Evolutionary conservation across 2,797 vertebrate genomes (phyloP).

Genomic region (Anguilla anguilla): DNA sequence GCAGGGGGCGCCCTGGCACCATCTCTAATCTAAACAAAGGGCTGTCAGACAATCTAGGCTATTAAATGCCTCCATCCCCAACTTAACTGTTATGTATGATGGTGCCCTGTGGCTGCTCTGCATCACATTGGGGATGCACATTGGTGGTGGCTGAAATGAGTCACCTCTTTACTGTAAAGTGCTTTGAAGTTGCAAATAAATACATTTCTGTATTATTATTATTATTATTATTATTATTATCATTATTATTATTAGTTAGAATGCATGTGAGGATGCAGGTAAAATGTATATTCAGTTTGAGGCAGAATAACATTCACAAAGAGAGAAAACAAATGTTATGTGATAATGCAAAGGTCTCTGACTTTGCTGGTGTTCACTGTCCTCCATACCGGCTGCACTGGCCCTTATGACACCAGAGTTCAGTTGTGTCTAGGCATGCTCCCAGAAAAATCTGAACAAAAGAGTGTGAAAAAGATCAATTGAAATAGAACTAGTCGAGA

Average conservation of each 20-base stretch:
- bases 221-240: not conserved
- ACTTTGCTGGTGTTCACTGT: not conserved
- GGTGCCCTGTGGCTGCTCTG: not conserved
- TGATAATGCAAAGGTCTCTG: not conserved
- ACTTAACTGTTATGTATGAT: not conserved
- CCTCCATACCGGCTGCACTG: not conserved
- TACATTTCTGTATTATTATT: not conserved
- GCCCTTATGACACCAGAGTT: not conserved
- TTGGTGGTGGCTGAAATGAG: not conserved
- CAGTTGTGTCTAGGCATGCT: not conserved
- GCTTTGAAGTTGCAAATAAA: not conserved
- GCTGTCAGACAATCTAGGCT: not conserved
- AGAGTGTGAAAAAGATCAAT: not conserved
- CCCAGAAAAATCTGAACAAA: not conserved
- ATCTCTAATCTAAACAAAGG: not conserved
- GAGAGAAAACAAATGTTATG: not conserved
- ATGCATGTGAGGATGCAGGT: not conserved
- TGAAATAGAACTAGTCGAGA: slow-evolving; percentile 3
- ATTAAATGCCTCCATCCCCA: not conserved
- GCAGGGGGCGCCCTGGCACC: not conserved
- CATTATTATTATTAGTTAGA: not conserved
- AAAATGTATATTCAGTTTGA: not conserved
- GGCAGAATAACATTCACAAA: not conserved
- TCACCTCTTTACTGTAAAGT: not conserved
- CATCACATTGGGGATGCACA: not conserved